Percentiles rank a stretch among this genome's conserved stretches.
Conservation (phyloP, 2,888 invertebrate species). For the Brachylomia viminalis region DNA sequence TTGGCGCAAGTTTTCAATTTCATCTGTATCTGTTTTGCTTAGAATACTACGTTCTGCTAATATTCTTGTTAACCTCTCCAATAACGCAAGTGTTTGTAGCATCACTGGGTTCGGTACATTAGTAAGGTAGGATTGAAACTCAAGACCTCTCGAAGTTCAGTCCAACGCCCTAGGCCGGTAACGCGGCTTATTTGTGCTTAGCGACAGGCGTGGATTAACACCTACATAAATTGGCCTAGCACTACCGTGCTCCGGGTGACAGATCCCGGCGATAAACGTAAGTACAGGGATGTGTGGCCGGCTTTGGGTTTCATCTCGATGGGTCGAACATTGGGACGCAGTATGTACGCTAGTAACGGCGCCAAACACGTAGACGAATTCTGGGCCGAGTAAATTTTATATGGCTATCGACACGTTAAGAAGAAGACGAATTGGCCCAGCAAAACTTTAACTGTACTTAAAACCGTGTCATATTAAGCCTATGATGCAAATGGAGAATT, state of each 20-base stretch:
- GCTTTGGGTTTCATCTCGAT: too few species aligned
- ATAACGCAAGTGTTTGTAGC: slow-evolving; percentile 11
- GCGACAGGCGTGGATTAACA: neutral
- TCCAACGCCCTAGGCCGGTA: slow-evolving; percentile 9
- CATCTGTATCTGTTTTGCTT: too few species aligned
- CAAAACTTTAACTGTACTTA: neutral
- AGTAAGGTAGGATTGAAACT: slow-evolving; percentile 12
- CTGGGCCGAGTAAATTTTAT: neutral
- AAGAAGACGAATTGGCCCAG: too few species aligned
- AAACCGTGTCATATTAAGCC: neutral
- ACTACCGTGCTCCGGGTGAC: neutral
- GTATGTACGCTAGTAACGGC: neutral
- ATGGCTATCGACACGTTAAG: too few species aligned
- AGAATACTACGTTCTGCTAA: neutral
- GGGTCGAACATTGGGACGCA: neutral
- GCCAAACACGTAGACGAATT: neutral
- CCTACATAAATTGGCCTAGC: neutral
- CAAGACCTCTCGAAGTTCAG: slow-evolving; percentile 8
- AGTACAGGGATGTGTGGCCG: neutral
- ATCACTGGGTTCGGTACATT: slow-evolving; percentile 3
- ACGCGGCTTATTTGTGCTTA: neutral
- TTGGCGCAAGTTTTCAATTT: too few species aligned
- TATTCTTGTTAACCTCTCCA: slow-evolving; percentile 1
- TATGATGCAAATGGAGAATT: neutral
- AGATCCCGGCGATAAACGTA: neutral